Conservation (phyloP, 2,113 vertebrate species). For the Misgurnus mizolepis region DNA sequence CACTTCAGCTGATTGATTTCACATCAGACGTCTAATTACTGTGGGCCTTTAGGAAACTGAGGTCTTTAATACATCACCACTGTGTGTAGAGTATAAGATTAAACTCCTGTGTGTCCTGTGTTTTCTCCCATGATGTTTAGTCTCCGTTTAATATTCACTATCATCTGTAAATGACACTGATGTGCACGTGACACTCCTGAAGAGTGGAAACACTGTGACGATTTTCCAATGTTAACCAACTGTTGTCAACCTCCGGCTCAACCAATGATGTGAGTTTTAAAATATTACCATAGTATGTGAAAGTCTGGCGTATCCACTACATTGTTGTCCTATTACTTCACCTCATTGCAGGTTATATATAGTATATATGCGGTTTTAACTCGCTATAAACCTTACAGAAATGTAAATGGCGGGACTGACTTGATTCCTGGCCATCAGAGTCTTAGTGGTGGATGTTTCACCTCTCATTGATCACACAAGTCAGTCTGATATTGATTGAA, state of each 20-base stretch:
- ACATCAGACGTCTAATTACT: slow-evolving; percentile 73
- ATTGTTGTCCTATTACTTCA: too few relatives aligned
- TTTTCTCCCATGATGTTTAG: too few relatives aligned
- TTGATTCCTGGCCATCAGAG: slow-evolving; percentile 9
- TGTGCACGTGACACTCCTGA: too few relatives aligned
- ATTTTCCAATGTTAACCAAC: too few relatives aligned
- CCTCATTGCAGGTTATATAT: too few relatives aligned
- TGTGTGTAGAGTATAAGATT: slow-evolving; percentile 4
- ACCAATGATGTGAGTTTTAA: too few relatives aligned
- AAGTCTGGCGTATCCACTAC: too few relatives aligned
- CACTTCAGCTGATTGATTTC: slow-evolving; percentile 75
- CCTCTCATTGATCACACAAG: slow-evolving; percentile 62
- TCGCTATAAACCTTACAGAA: neutral
- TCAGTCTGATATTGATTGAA: slow-evolving; percentile 72
- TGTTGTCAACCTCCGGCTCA: too few relatives aligned
- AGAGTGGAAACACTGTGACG: too few relatives aligned
- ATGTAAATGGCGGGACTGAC: neutral
- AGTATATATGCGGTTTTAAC: neutral
- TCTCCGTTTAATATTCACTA: too few relatives aligned
- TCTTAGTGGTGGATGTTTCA: slow-evolving; percentile 49
- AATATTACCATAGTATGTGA: too few relatives aligned
- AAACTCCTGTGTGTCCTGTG: neutral
- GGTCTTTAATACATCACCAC: slow-evolving; percentile 67
- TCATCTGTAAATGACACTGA: too few relatives aligned
- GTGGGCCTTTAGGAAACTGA: slow-evolving; percentile 66